Conservation (phyloP, 2,113 vertebrate species). For the Dunckerocampus dactyliophorus region DNA sequence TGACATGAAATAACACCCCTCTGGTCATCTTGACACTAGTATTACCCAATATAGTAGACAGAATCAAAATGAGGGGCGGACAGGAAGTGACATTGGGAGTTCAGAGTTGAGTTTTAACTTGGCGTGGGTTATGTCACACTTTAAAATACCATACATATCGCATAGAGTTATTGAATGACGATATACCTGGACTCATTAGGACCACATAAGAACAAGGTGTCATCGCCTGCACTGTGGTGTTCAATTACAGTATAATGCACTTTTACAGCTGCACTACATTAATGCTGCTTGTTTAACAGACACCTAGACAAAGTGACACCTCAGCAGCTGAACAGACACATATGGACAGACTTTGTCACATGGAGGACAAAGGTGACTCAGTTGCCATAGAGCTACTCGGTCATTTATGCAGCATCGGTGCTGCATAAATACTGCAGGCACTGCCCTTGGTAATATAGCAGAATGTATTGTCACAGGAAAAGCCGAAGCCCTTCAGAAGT, state of each 20-base stretch:
- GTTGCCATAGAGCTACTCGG: slow-evolving; percentile 9
- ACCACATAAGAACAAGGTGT: neutral
- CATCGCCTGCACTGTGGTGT: neutral
- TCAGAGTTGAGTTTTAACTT: too few species aligned
- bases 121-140: too few species aligned
- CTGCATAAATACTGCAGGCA: slow-evolving; percentile 21
- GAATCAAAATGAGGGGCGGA: too few species aligned
- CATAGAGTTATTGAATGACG: too few species aligned
- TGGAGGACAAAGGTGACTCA: slow-evolving; percentile 21
- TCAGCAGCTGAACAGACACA: slow-evolving; percentile 11
- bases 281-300: slow-evolving; percentile 3
- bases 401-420: slow-evolving; percentile 17
- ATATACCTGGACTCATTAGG: neutral
- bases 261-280: neutral
- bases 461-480: neutral
- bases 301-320: slow-evolving; percentile 11
- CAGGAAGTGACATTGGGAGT: too few species aligned
- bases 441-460: slow-evolving; percentile 23
- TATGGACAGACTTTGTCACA: slow-evolving; percentile 6
- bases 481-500: slow-evolving; percentile 15
- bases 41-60: too few species aligned
- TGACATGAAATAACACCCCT: too few species aligned
- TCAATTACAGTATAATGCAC: slow-evolving; percentile 9
- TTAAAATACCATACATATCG: neutral
- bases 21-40: too few species aligned